These are phyloP conservation scores for Nesometra sesokonis DNA, from an alignment of 35 echinoderm and acorn worm species.

Conservation along the genomic window DNA sequence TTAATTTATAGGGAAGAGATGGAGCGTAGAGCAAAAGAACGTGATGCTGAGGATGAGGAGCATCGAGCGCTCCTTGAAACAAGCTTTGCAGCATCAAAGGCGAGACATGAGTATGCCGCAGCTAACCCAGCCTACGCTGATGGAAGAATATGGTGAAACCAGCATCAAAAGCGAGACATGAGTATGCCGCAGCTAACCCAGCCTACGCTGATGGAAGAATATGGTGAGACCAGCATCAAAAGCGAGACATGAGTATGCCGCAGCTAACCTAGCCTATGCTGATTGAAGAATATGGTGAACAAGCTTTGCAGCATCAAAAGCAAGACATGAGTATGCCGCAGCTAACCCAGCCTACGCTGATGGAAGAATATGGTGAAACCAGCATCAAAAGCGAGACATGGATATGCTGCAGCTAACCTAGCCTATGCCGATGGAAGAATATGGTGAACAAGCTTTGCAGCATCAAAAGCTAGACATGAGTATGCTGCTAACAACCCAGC, in stretches of 20 bases:
- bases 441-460: slow-evolving; percentile 32
- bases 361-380: slow-evolving; percentile 39
- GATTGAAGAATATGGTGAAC: slow-evolving; percentile 39
- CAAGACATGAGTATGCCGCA: slow-evolving; percentile 39
- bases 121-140: slow-evolving; percentile 62
- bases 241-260: slow-evolving; percentile 29
- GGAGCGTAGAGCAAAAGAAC: slow-evolving; percentile 21
- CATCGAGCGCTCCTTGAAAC: slow-evolving; percentile 21
- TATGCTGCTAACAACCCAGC: slow-evolving; percentile 40
- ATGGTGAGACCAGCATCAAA: slow-evolving; percentile 23
- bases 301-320: slow-evolving; percentile 28
- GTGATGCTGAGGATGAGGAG: slow-evolving; percentile 14
- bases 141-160: slow-evolving; percentile 39
- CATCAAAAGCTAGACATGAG: slow-evolving; percentile 23
- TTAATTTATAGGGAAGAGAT: slow-evolving; percentile 26
- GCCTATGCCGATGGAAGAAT: slow-evolving; percentile 52
- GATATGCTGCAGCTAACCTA: slow-evolving; percentile 39
- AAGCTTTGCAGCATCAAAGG: slow-evolving; percentile 26
- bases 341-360: slow-evolving; percentile 62
- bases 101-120: slow-evolving; percentile 38
- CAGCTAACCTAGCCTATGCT: slow-evolving; percentile 47
- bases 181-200: slow-evolving; percentile 42
- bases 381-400: slow-evolving; percentile 25
- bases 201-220: slow-evolving; percentile 52
- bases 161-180: slow-evolving; percentile 25